These are phyloP conservation scores for Onychomys arenicola DNA, from an alignment of 2,797 vertebrate genomes.

Conservation along the genomic window DNA sequence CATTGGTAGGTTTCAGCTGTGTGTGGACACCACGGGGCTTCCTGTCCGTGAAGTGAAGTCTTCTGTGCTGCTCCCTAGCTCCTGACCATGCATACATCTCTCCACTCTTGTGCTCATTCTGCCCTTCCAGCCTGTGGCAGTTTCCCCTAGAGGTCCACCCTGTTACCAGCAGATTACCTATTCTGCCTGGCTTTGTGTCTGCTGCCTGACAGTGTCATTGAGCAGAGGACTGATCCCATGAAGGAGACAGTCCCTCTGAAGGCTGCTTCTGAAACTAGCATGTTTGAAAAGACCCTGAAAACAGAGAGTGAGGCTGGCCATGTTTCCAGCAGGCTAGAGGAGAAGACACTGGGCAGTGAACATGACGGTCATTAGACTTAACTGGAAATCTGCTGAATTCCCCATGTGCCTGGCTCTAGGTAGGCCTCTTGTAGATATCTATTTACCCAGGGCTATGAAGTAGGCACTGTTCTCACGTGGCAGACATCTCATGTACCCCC, in stretches of 20 bases:
- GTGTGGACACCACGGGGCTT: neutral
- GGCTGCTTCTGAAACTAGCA: neutral
- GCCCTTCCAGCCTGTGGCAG: neutral
- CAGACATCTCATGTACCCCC: neutral
- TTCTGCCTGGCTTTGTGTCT: neutral
- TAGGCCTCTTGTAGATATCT: neutral
- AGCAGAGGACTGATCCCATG: neutral
- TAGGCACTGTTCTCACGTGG: fast-evolving
- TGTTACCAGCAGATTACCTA: neutral
- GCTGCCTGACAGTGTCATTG: neutral
- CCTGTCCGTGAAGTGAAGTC: neutral
- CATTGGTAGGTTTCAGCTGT: neutral
- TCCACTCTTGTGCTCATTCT: neutral
- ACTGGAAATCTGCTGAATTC: neutral
- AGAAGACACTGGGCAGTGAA: neutral
- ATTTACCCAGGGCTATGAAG: fast-evolving
- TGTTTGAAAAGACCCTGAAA: neutral
- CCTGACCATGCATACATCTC: neutral
- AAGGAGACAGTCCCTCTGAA: neutral
- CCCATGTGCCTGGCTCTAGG: neutral
- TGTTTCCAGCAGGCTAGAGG: neutral
- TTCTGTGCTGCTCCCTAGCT: neutral
- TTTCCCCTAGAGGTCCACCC: neutral
- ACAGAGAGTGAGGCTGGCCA: neutral
- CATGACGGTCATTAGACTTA: fast-evolving